phyloP scores from a whole-genome alignment of 2,888 invertebrate species.

The Dinocampus coccinellae region DNA sequence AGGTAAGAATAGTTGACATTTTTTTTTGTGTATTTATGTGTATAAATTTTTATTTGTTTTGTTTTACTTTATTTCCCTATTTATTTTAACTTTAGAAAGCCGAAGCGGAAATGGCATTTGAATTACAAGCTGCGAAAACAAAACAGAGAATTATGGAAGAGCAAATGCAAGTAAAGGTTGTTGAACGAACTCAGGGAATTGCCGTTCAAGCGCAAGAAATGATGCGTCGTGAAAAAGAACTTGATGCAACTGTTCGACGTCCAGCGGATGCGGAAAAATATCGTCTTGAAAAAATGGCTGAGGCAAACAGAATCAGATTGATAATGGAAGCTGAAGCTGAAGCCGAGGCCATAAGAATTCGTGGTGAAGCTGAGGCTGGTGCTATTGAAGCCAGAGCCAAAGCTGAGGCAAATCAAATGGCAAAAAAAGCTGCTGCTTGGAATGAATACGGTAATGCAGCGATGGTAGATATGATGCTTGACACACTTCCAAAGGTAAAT shows the following conservation, averaged over 20 bases:
- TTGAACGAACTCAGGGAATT: constrained; percentile 93
- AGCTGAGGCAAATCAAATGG: constrained; percentile 97
- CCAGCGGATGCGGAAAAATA: constrained; percentile 97
- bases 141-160: constrained; percentile 96
- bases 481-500: constrained; percentile 92
- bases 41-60: constrained; percentile 17
- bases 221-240: constrained; percentile 88
- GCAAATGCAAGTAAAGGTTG: constrained; percentile 95
- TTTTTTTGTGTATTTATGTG: too few relatives aligned
- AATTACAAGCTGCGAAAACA: constrained; percentile 94
- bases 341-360: constrained; percentile 87
- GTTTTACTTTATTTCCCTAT: constrained; percentile 8
- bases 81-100: constrained; percentile 74
- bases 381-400: constrained; percentile 95
- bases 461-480: constrained; percentile 96
- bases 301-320: constrained; percentile 89
- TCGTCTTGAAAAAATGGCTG: constrained; percentile 91
- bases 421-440: constrained; percentile 97
- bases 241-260: constrained; percentile 92
- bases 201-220: constrained; percentile 97
- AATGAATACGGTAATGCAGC: constrained; percentile 96
- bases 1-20: constrained; percentile 72
- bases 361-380: constrained; percentile 92
- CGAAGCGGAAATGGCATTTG: constrained; percentile 94
- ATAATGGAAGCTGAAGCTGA: constrained; percentile 97